Evolutionary conservation across 1,140 invertebrate genomes (phyloP).

Genomic region (Drosophila prosaltans): DNA sequence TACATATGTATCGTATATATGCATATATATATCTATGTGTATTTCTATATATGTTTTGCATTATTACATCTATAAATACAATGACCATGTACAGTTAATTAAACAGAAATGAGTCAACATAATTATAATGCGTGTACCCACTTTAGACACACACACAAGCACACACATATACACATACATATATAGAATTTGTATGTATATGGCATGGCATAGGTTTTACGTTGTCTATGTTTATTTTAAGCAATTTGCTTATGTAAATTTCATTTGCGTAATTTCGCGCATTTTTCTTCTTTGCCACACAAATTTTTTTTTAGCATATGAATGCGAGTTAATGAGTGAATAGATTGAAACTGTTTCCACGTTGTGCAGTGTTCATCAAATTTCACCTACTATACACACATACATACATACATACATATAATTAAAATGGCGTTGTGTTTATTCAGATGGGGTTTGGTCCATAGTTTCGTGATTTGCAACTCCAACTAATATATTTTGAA

Average conservation of each 20-base stretch:
- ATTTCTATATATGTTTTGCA: background rate
- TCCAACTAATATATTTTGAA: background rate
- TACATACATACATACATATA: background rate
- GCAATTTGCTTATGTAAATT: constrained; percentile 56
- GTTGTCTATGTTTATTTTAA: constrained; percentile 44
- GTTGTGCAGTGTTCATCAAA: background rate
- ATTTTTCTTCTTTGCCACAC: constrained; percentile 24
- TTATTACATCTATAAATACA: constrained; percentile 44
- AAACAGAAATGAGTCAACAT: constrained; percentile 57
- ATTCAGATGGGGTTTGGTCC: background rate
- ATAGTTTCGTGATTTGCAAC: background rate
- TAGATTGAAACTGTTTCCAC: too few species aligned
- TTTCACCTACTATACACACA: background rate
- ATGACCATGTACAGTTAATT: constrained; percentile 43
- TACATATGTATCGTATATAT: constrained; percentile 4
- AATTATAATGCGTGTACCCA: constrained; percentile 44
- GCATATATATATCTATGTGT: background rate
- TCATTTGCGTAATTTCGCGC: constrained; percentile 52
- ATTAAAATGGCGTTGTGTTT: background rate
- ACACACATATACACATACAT: background rate
- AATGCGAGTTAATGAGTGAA: constrained; percentile 11
- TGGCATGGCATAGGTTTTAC: constrained; percentile 14
- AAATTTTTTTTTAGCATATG: constrained; percentile 2
- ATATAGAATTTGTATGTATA: background rate
- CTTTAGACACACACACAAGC: background rate